A percentile compares a stretch with the other conserved stretches of the same genome.
These are phyloP conservation scores for Phaenicophaeus curvirostris DNA, from an alignment of 2,797 vertebrate species.

Conservation along the genomic window DNA sequence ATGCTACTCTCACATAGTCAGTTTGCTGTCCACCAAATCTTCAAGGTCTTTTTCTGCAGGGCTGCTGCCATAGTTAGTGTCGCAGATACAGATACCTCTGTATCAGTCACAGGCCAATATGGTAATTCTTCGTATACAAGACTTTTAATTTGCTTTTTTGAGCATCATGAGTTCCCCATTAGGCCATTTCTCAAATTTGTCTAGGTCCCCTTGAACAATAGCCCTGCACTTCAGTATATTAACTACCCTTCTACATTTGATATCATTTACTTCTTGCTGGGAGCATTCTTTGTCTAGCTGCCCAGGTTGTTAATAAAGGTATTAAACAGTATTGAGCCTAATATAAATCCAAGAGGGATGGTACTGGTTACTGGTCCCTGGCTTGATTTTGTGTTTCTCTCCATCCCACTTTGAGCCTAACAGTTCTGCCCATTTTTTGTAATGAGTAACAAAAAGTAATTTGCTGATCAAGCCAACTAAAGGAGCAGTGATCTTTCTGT, in stretches of 20 bases:
- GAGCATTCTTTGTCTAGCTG: neutral
- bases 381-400: neutral
- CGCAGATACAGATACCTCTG: neutral
- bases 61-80: neutral
- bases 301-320: neutral
- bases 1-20: neutral
- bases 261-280: neutral
- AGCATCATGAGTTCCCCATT: neutral
- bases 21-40: neutral
- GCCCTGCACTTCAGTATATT: neutral
- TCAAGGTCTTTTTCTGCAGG: neutral
- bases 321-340: neutral
- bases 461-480: too few species aligned
- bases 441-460: too few species aligned
- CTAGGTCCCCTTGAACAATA: neutral
- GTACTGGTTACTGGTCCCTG: neutral
- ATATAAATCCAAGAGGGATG: neutral
- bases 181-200: neutral
- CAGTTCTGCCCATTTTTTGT: neutral
- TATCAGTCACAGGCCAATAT: neutral
- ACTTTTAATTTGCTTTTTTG: neutral
- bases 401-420: neutral
- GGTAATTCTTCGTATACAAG: neutral
- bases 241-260: neutral
- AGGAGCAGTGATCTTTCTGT: too few species aligned